Base-by-base conservation (phyloP, 2,888 invertebrate genomes). In the Lysandra bellargus region DNA sequence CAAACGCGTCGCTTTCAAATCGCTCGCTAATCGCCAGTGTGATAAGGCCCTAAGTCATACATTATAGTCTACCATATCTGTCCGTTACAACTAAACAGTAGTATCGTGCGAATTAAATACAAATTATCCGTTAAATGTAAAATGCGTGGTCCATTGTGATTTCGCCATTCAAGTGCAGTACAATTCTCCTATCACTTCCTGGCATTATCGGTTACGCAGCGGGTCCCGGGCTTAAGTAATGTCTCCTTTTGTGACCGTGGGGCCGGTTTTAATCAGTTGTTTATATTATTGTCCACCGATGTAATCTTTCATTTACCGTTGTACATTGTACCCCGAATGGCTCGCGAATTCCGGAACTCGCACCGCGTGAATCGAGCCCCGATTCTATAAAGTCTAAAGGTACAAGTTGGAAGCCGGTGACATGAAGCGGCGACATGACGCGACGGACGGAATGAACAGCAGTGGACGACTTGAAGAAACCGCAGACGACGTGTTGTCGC, bases 281-380 rank as follows among this genome's bases (percentile, higher is more conserved):
- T 92, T 93, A 93, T 93, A 92, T 92, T 93, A 93, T 93, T 93
- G 89, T 87, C 87, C 87, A 83, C 88, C 90, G 93, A 94, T 94
- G 89, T 92, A 90, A 93, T 92, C 92, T 88, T 89, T 86, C 83
- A 85, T 91, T 92, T 92, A 93, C 93, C 91, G 93, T 93, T 93
- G 86, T 89, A 89, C 90, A 91, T 92, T 93, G 91, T 93, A 88
- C 88, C 87, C 87, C 82, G 83, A 84, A 87, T 86, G 85, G 49
- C 84, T 81, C 84, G 83, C 83, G 83, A 76, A 76, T 76, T 57
- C 76, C 57, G 57, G 30, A 76, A 33, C 53, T 57, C 23, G 69
- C 33, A 37, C 37, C 64, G 30, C 64, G 61, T 61, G 7, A 61
- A 61, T 23, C 23, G 61, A 1, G 61, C 5, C n/a, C 61, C 4